Evolutionary conservation across 2,113 vertebrate species (phyloP).

Genomic region (Nannospalax galili): DNA sequence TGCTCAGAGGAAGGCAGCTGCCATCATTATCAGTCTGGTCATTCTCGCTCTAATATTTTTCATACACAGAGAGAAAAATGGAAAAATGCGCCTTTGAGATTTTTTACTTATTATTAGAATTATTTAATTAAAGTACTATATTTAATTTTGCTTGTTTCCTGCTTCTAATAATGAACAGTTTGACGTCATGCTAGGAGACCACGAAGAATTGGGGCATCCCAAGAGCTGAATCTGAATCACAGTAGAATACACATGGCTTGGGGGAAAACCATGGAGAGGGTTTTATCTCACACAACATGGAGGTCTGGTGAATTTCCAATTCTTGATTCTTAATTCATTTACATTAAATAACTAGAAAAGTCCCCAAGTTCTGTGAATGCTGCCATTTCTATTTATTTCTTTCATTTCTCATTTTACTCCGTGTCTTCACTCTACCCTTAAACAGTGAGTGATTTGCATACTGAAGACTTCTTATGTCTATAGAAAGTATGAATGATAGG

Average conservation of each 20-base stretch:
- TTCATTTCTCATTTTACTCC: not conserved
- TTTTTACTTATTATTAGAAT: not conserved
- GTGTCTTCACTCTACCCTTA: not conserved
- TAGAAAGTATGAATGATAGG: not conserved
- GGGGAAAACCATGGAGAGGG: not conserved
- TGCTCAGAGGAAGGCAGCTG: not conserved
- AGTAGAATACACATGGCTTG: not conserved
- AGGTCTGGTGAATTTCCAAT: conserved; percentile 18
- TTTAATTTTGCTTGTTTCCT: conserved; percentile 11
- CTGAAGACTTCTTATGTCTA: not conserved
- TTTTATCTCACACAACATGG: not conserved
- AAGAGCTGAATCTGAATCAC: not conserved
- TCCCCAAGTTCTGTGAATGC: not conserved
- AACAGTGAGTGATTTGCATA: not conserved
- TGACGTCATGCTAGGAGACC: not conserved
- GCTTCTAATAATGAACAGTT: not conserved
- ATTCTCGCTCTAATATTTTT: not conserved
- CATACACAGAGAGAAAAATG: not conserved
- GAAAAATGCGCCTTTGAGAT: not conserved
- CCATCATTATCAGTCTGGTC: not conserved
- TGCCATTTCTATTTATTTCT: not conserved
- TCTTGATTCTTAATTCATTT: conserved; percentile 26
- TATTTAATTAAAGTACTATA: not conserved
- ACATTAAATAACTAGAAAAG: not conserved
- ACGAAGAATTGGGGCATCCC: not conserved